A percentile compares a stretch with the other conserved stretches of the same genome.
Conservation (phyloP, 2,888 invertebrate species). For the Adela reaumurella region DNA sequence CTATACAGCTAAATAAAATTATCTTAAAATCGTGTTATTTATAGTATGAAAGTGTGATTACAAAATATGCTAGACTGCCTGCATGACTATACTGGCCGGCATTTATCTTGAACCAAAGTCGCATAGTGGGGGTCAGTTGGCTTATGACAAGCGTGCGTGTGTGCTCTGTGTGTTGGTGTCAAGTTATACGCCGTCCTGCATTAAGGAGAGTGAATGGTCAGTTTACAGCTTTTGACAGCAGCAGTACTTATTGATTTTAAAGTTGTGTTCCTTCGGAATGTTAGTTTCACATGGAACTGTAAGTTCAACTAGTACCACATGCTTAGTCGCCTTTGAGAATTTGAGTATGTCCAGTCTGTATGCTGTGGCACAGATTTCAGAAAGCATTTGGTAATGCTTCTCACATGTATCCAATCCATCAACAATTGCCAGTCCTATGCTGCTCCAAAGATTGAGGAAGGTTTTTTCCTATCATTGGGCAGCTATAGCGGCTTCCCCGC, state of each 20-base stretch:
- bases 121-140: too few species aligned
- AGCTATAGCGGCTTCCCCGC: background rate
- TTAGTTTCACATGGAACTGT: constrained; percentile 1
- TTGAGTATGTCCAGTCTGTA: background rate
- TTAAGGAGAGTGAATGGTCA: too few species aligned
- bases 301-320: constrained; percentile 1
- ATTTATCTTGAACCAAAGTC: too few species aligned
- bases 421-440: background rate
- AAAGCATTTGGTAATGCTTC: constrained; percentile 1
- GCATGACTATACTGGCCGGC: too few species aligned
- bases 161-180: too few species aligned
- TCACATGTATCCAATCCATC: background rate
- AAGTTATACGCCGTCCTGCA: too few species aligned
- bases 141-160: too few species aligned
- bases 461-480: background rate
- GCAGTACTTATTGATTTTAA: background rate
- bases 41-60: too few species aligned
- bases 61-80: too few species aligned
- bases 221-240: too few species aligned
- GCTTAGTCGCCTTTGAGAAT: background rate
- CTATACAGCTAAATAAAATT: too few species aligned
- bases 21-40: too few species aligned
- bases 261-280: constrained; percentile 1
- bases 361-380: background rate
- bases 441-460: background rate